Percentiles rank a stretch among this genome's conserved stretches.
These are phyloP conservation scores for Cheilosia soror DNA, from an alignment of 2,888 invertebrate genomes.

Conservation along the genomic window DNA sequence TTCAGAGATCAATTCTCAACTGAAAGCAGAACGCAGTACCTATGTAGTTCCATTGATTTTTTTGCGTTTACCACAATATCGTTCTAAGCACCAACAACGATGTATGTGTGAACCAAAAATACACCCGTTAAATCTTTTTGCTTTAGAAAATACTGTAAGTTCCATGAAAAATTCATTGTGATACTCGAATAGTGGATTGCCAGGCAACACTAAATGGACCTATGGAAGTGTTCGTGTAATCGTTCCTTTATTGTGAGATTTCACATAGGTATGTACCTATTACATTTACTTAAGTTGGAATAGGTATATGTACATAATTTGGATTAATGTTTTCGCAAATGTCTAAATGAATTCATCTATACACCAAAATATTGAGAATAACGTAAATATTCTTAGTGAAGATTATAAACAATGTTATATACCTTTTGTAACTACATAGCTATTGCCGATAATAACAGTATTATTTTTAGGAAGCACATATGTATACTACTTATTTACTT, in stretches of 20 bases:
- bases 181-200: constrained; percentile 36
- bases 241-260: constrained; percentile 13
- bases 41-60: constrained; percentile 55
- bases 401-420: constrained; percentile 25
- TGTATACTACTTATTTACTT: not conserved
- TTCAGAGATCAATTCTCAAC: constrained; percentile 66
- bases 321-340: constrained; percentile 15
- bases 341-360: constrained; percentile 17
- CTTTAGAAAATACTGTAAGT: constrained; percentile 60
- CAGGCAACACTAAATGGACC: constrained; percentile 38
- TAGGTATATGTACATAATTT: not conserved
- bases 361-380: not conserved
- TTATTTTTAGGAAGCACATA: constrained; percentile 17
- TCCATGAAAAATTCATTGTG: constrained; percentile 63
- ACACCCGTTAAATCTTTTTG: constrained; percentile 51
- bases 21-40: constrained; percentile 57
- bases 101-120: constrained; percentile 74
- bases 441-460: not conserved
- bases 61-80: constrained; percentile 44
- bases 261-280: constrained; percentile 2
- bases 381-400: constrained; percentile 3
- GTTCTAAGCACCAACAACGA: constrained; percentile 24
- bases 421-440: not conserved
- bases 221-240: constrained; percentile 41
- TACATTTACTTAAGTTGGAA: constrained; percentile 3